Evolutionary conservation across 2,888 invertebrate species (phyloP).

Genomic region (Apamea anceps): DNA sequence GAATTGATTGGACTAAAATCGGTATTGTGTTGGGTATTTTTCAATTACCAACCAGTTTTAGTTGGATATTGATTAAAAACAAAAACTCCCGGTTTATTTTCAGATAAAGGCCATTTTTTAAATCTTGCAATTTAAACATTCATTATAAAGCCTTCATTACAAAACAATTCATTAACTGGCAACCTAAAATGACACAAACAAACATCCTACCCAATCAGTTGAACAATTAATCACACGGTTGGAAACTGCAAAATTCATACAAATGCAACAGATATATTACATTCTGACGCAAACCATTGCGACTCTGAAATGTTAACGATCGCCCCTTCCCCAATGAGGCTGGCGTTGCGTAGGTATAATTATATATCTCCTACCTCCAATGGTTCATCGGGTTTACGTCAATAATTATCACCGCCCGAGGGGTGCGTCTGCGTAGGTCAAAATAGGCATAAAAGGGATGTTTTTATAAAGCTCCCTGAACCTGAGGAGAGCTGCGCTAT

Average conservation of each 20-base stretch:
- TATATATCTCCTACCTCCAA: slow-evolving; percentile 53
- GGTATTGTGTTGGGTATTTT: neutral
- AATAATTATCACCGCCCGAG: slow-evolving; percentile 54
- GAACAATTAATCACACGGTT: slow-evolving; percentile 20
- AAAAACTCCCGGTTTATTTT: neutral
- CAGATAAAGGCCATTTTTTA: neutral
- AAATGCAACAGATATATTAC: slow-evolving; percentile 28
- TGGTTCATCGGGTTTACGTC: slow-evolving; percentile 70
- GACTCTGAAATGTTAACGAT: slow-evolving; percentile 43
- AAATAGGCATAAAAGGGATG: slow-evolving; percentile 57
- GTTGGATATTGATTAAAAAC: neutral
- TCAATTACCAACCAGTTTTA: neutral
- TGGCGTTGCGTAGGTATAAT: slow-evolving; percentile 54
- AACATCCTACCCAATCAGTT: slow-evolving; percentile 1
- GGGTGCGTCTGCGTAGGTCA: slow-evolving; percentile 39
- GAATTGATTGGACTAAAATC: neutral
- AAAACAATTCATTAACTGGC: neutral
- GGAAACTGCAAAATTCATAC: slow-evolving; percentile 16
- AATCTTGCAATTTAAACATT: neutral
- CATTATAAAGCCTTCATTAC: neutral
- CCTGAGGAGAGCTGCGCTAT: slow-evolving; percentile 16
- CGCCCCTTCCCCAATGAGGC: slow-evolving; percentile 37
- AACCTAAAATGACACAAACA: slow-evolving; percentile 3
- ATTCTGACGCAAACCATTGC: slow-evolving; percentile 29
- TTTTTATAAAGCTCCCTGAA: slow-evolving; percentile 41